Evolutionary conservation across 2,797 vertebrate species (phyloP).

Genomic region (Propithecus perrieri): DNA sequence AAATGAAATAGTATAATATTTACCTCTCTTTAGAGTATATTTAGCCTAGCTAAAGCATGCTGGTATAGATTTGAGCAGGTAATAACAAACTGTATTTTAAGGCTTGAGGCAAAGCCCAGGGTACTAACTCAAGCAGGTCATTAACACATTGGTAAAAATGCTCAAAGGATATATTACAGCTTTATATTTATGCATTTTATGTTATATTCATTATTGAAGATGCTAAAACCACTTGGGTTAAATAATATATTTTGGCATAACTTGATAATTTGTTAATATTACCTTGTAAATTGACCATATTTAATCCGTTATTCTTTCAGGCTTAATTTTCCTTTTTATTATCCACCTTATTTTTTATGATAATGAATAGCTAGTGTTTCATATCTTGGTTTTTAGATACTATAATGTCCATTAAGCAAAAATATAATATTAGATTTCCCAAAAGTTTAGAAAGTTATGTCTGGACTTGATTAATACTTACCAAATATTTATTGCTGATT

Average conservation of each 20-base stretch:
- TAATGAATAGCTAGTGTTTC: background rate
- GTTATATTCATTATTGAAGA: constrained; percentile 41
- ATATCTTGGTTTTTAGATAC: background rate
- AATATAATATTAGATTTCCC: background rate
- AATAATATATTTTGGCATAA: constrained; percentile 48
- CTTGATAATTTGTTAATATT: constrained; percentile 50
- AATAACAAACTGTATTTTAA: constrained; percentile 68
- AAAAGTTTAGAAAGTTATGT: constrained; percentile 29
- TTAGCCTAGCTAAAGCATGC: constrained; percentile 62
- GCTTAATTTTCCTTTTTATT: constrained; percentile 16
- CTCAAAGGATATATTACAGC: background rate
- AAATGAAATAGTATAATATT: constrained; percentile 57
- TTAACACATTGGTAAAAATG: constrained; percentile 65
- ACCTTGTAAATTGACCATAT: background rate
- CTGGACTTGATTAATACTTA: background rate
- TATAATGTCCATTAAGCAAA: background rate
- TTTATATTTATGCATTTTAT: constrained; percentile 48
- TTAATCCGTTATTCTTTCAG: constrained; percentile 1
- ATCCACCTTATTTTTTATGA: background rate
- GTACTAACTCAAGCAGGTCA: constrained; percentile 64
- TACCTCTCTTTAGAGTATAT: constrained; percentile 67
- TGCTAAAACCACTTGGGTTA: constrained; percentile 8
- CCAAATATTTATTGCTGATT: background rate
- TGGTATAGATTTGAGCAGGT: constrained; percentile 58
- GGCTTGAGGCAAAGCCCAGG: constrained; percentile 67